Percentiles rank a stretch among this genome's conserved stretches.
These are phyloP conservation scores for Perdita meconis DNA, from an alignment of 2,888 invertebrate genomes.

Conservation along the genomic window DNA sequence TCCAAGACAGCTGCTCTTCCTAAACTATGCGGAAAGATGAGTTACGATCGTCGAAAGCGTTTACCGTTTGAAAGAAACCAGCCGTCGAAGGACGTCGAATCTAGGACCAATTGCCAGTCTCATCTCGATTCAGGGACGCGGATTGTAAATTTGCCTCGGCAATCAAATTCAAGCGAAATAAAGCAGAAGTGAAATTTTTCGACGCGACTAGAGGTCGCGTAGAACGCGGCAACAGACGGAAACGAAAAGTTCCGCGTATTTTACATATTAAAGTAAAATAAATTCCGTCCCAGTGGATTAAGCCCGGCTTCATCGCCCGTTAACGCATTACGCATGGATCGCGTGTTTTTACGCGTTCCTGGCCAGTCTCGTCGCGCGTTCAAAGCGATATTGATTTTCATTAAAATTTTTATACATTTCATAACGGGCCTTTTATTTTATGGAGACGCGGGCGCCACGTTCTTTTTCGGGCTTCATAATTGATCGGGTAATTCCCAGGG, in stretches of 20 bases:
- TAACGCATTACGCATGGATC: slow-evolving; percentile 49
- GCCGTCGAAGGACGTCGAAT: slow-evolving; percentile 43
- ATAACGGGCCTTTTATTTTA: slow-evolving; percentile 44
- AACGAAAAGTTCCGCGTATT: slow-evolving; percentile 28
- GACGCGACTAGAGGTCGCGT: background rate
- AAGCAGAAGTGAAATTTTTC: slow-evolving; percentile 34
- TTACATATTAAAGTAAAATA: slow-evolving; percentile 56
- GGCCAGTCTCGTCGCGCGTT: slow-evolving; percentile 26
- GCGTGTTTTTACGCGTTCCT: slow-evolving; percentile 46
- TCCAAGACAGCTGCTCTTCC: background rate
- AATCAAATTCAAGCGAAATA: slow-evolving; percentile 31
- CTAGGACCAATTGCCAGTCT: slow-evolving; percentile 43
- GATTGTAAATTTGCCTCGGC: slow-evolving; percentile 29
- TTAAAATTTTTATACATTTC: slow-evolving; percentile 55
- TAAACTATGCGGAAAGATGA: slow-evolving; percentile 22
- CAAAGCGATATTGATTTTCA: slow-evolving; percentile 53
- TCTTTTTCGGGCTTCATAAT: slow-evolving; percentile 25
- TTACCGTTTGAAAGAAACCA: slow-evolving; percentile 39
- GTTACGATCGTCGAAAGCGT: slow-evolving; percentile 43
- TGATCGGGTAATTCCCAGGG: slow-evolving; percentile 33
- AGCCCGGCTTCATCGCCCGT: slow-evolving; percentile 45
- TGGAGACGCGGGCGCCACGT: slow-evolving; percentile 7
- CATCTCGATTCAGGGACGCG: slow-evolving; percentile 20
- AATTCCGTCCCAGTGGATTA: slow-evolving; percentile 55
- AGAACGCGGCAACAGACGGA: slow-evolving; percentile 10